Conservation (phyloP, 1,140 invertebrate species). For the Augochlora pura region DNA sequence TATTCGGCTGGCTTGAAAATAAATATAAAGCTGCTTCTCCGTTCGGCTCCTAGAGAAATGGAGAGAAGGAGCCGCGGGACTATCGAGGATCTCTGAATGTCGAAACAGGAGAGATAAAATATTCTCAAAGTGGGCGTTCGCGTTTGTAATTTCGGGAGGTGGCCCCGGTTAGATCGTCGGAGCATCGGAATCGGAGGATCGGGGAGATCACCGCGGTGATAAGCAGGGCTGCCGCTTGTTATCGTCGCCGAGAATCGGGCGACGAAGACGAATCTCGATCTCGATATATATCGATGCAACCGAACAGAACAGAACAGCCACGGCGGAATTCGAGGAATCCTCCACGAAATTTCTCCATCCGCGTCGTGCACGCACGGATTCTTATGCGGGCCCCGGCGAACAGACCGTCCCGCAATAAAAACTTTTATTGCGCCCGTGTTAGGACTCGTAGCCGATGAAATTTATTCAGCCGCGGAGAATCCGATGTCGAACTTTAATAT, state of each 20-base stretch:
- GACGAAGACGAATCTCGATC: slow-evolving; percentile 1
- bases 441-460: neutral
- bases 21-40: too few relatives aligned
- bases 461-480: neutral
- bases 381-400: neutral
- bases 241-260: slow-evolving; percentile 8
- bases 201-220: slow-evolving; percentile 15
- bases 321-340: slow-evolving; percentile 19
- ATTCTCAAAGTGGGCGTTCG: neutral
- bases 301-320: neutral
- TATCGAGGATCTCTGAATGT: slow-evolving; percentile 29
- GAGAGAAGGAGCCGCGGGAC: too few relatives aligned
- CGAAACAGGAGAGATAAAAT: neutral
- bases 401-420: slow-evolving; percentile 30
- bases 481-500: slow-evolving; percentile 25
- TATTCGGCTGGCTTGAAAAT: too few relatives aligned
- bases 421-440: slow-evolving; percentile 37
- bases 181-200: neutral
- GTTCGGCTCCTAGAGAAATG: too few relatives aligned
- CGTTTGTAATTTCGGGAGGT: slow-evolving; percentile 7
- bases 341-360: slow-evolving; percentile 39
- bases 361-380: slow-evolving; percentile 2
- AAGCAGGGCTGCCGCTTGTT: neutral
- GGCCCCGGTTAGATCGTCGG: neutral
- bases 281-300: neutral